phyloP scores from a whole-genome alignment of 2,797 vertebrate genomes.

The Buceros bicornis region DNA sequence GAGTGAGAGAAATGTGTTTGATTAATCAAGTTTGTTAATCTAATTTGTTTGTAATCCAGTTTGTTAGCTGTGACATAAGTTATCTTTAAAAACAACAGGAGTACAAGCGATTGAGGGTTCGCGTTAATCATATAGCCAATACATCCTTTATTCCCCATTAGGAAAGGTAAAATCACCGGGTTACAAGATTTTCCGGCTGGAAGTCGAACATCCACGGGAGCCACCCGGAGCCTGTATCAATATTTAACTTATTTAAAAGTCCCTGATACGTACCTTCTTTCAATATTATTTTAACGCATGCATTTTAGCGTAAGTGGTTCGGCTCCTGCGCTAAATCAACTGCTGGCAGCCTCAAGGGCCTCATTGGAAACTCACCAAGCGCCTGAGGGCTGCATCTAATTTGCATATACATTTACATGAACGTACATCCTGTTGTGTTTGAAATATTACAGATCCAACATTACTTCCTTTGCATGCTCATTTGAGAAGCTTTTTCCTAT shows the following conservation, averaged over 20 bases:
- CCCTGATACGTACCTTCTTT: not conserved
- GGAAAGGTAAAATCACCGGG: not conserved
- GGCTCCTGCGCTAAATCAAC: conserved; percentile 20
- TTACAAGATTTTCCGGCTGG: not conserved
- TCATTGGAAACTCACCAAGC: conserved; percentile 14
- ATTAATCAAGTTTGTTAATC: not conserved
- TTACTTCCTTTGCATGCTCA: not conserved
- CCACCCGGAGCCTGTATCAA: not conserved
- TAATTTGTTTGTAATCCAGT: not conserved
- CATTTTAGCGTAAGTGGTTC: not conserved
- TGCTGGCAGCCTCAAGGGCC: conserved; percentile 14
- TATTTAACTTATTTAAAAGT: conserved; percentile 21
- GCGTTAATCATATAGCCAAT: not conserved
- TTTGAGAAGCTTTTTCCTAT: not conserved
- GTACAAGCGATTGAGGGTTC: not conserved
- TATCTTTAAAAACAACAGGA: not conserved
- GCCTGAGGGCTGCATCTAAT: conserved; percentile 41
- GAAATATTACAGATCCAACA: not conserved
- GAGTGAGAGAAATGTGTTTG: not conserved
- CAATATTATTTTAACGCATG: not conserved
- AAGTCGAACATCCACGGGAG: not conserved
- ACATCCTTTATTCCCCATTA: not conserved
- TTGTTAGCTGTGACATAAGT: not conserved
- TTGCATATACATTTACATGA: conserved; percentile 37
- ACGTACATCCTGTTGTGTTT: conserved; percentile 15